Percentiles rank a stretch among this genome's conserved stretches.
Conservation (phyloP, 23 tunicate genomes). For the Clavelina lepadiformis region DNA sequence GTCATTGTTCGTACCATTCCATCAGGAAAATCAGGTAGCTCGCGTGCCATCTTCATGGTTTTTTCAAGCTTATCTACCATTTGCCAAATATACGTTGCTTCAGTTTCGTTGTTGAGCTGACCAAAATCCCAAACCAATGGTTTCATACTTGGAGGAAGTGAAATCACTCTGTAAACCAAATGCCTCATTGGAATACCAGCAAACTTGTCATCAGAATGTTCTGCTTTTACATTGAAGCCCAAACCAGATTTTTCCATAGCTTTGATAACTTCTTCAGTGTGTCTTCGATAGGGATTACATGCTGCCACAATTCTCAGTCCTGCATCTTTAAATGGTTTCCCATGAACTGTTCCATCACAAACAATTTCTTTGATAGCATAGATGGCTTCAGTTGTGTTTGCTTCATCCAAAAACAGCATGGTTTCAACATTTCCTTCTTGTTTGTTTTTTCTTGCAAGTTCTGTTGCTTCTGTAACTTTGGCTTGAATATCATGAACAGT, state of each 20-base stretch:
- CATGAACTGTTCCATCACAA: constrained; percentile 43
- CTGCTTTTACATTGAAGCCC: constrained; percentile 29
- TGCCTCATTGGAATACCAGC: constrained; percentile 48
- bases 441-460: constrained; percentile 16
- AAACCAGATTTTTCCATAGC: constrained; percentile 43
- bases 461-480: constrained; percentile 15
- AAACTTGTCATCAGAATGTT: constrained; percentile 13
- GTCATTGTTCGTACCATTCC: constrained; percentile 18
- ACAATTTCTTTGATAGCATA: constrained; percentile 68
- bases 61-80: constrained; percentile 38
- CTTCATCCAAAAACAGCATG: constrained; percentile 50
- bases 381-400: constrained; percentile 56
- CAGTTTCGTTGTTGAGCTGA: constrained; percentile 32
- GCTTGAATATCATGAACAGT: constrained; percentile 23
- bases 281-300: constrained; percentile 44
- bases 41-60: constrained; percentile 3
- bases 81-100: constrained; percentile 40
- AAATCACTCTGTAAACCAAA: constrained; percentile 40
- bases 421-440: constrained; percentile 8
- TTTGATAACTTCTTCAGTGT: constrained; percentile 15
- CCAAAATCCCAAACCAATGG: constrained; percentile 72
- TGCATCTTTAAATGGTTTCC: constrained; percentile 28
- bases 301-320: constrained; percentile 52
- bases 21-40: not conserved
- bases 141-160: constrained; percentile 60